Evolutionary conservation across 2,113 vertebrate genomes (phyloP).

Genomic region (Hippopotamus amphibius): DNA sequence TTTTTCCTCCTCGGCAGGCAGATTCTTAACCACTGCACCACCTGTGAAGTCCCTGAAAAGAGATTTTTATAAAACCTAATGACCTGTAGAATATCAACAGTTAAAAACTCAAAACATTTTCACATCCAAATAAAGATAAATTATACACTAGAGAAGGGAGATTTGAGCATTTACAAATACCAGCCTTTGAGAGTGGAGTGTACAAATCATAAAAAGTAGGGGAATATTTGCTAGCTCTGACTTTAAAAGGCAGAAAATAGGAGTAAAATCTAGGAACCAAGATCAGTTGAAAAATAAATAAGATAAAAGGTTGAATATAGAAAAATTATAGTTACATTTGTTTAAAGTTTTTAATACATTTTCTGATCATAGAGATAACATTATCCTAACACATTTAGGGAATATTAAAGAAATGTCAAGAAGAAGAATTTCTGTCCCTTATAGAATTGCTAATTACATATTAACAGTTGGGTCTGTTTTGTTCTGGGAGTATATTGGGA

Average conservation of each 20-base stretch:
- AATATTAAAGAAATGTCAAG: conserved; percentile 18
- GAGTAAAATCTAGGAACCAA: not conserved
- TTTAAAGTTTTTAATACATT: conserved; percentile 6
- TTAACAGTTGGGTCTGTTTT: not conserved
- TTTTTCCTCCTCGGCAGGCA: too few relatives aligned
- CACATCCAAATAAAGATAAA: not conserved
- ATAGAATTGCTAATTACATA: not conserved
- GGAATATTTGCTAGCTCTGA: not conserved
- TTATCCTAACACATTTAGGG: conserved; percentile 10
- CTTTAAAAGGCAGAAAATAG: not conserved
- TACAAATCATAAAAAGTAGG: not conserved
- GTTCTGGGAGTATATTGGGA: not conserved
- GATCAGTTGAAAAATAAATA: not conserved
- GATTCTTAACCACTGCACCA: too few relatives aligned
- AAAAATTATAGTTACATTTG: not conserved
- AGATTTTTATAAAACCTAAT: not conserved
- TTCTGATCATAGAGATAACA: not conserved
- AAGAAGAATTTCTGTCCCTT: not conserved
- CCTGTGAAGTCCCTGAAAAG: too few relatives aligned
- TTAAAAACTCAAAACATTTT: conserved; percentile 7
- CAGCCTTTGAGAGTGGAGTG: not conserved
- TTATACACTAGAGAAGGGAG: not conserved
- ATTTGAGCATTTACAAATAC: not conserved
- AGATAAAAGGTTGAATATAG: not conserved
- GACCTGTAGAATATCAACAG: not conserved